Evolutionary conservation across 2,113 vertebrate species (phyloP), one percentile per base, ranked within the genome.

Genomic region (Pogonocichla stellata): DNA sequence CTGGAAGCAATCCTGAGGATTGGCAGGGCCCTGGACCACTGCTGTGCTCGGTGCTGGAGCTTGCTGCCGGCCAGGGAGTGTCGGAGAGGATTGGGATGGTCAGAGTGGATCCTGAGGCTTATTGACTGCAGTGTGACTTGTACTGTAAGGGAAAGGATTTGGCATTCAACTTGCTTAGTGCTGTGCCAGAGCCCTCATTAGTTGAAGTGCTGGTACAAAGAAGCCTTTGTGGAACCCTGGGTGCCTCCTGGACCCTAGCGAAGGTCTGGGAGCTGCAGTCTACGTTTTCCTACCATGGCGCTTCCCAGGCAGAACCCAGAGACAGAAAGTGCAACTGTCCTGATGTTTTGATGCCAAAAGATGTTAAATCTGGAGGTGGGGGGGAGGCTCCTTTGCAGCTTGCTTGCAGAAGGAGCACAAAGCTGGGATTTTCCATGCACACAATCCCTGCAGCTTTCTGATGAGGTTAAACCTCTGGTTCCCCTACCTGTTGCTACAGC

Each of bases 231-330:
- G 62, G 33, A 82, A n/a, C 23, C 10, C 61, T 5, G 12, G 48
- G 51, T 66, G 66, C 54, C 71, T 71, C 11, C 38, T 24, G 43
- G 43, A 56, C 19, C 16, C 34, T n/a, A 9, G 34, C 1, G 0
- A 60, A 72, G 73, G 29, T 33, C 23, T 28, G 47, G 2, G 83
- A 71, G 57, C 48, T 1, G 0, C 34, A 18, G 64, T 4, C 29
- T 36, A 4, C 0, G 0, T n/a, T 43, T 51, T 48, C 31, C 23
- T 40, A 25, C 66, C 10, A 3, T 0, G 0, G 53, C 0, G 0
- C 47, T 88, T 54, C 53, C 28, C 1, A 4, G 19, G 36, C 61
- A 62, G n/a, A 85, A 4, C 33, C 65, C n/a, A 6, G 57, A 75
- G 74, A 51, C 53, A 26, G 7, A 2, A 47, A 72, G n/a, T 12